A percentile compares a stretch with the other conserved stretches of the same genome.
These are phyloP conservation scores for Eurystomus gularis DNA, from an alignment of 2,113 vertebrate species.

Conservation along the genomic window DNA sequence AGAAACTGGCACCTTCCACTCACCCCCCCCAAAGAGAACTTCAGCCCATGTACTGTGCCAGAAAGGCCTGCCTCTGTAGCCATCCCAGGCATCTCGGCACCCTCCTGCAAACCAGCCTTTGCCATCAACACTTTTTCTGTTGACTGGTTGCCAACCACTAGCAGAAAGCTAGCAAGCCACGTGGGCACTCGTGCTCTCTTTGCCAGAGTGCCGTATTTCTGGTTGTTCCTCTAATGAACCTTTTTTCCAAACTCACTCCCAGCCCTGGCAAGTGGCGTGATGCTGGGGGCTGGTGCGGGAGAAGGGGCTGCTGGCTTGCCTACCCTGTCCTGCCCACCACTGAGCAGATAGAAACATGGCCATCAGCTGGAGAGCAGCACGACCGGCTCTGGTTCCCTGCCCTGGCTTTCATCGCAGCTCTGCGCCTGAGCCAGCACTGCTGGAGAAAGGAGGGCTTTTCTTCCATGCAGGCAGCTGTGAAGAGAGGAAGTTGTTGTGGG, in stretches of 20 bases:
- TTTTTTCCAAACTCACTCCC: neutral
- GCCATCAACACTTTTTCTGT: neutral
- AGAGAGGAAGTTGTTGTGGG: too few relatives aligned
- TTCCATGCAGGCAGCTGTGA: neutral
- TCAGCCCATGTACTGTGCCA: neutral
- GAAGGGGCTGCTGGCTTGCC: neutral
- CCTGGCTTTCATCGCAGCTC: neutral
- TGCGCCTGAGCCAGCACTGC: neutral
- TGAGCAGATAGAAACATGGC: neutral
- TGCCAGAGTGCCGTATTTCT: rapidly evolving
- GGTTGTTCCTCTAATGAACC: neutral
- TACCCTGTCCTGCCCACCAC: neutral
- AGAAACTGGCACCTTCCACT: neutral
- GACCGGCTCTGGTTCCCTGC: neutral
- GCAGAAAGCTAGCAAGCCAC: neutral
- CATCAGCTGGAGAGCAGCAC: rapidly evolving
- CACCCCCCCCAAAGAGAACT: neutral
- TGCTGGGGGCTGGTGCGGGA: neutral
- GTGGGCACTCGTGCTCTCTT: rapidly evolving
- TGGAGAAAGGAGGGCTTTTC: neutral
- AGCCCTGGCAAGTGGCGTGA: rapidly evolving
- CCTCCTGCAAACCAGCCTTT: neutral
- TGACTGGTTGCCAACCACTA: neutral
- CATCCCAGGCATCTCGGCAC: neutral
- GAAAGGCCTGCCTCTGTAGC: neutral